phyloP scores from a whole-genome alignment of 2,888 invertebrate species.

The Xylocampa areola region DNA sequence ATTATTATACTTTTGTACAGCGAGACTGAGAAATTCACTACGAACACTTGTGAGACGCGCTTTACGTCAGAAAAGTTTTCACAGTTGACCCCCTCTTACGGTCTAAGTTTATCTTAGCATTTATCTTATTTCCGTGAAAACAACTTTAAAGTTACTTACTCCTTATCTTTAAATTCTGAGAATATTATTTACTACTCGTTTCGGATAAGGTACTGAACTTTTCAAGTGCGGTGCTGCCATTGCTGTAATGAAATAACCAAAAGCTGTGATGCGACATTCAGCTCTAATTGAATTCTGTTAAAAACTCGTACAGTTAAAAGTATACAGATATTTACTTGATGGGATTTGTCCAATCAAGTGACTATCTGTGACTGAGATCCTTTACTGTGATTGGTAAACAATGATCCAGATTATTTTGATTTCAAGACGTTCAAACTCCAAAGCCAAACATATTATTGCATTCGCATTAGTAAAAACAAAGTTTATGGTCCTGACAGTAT shows the following conservation, averaged over 20 bases:
- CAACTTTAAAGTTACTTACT: slow-evolving; percentile 72
- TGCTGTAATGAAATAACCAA: slow-evolving; percentile 33
- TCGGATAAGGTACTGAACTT: slow-evolving; percentile 52
- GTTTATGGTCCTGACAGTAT: slow-evolving; percentile 54
- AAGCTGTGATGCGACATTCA: slow-evolving; percentile 4
- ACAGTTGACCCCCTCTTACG: slow-evolving; percentile 68
- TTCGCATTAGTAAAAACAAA: slow-evolving; percentile 45
- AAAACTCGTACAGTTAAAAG: slow-evolving; percentile 1
- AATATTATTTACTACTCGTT: slow-evolving; percentile 65
- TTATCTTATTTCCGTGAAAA: slow-evolving; percentile 85
- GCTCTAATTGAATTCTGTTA: slow-evolving; percentile 3
- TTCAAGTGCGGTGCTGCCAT: slow-evolving; percentile 36
- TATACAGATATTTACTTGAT: slow-evolving; percentile 13
- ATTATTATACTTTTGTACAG: slow-evolving; percentile 18
- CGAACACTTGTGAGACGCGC: slow-evolving; percentile 51
- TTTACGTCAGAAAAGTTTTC: slow-evolving; percentile 67
- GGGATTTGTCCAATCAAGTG: slow-evolving; percentile 10
- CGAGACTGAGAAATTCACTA: slow-evolving; percentile 14
- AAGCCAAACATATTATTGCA: slow-evolving; percentile 32
- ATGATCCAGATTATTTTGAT: slow-evolving; percentile 30
- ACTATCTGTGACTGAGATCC: slow-evolving; percentile 14
- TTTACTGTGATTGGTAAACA: slow-evolving; percentile 20
- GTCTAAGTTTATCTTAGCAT: slow-evolving; percentile 77
- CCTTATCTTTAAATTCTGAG: slow-evolving; percentile 77
- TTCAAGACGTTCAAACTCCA: slow-evolving; percentile 37